Evolutionary conservation across 2,113 vertebrate species (phyloP).

Genomic region (Hypocryptadius cinnamomeus): DNA sequence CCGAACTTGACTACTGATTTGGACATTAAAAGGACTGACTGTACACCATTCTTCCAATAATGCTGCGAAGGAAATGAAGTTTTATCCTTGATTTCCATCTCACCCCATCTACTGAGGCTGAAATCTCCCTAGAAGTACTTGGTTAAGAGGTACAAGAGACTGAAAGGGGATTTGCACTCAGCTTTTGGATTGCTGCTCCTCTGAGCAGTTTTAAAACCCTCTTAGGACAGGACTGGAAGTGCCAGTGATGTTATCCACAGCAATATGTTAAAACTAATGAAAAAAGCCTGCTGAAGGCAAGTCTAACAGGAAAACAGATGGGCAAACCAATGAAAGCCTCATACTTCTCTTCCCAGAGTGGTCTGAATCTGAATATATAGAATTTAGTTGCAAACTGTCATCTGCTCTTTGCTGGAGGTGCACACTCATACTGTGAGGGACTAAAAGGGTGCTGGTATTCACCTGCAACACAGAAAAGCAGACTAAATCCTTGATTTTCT

Average conservation of each 20-base stretch:
- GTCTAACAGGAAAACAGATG: neutral
- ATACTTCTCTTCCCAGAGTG: neutral
- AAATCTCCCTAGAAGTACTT: neutral
- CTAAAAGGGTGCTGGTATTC: neutral
- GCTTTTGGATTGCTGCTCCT: neutral
- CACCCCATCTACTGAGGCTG: neutral
- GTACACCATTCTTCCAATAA: neutral
- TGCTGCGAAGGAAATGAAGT: neutral
- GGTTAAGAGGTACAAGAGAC: neutral
- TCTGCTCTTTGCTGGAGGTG: neutral
- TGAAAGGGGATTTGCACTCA: neutral
- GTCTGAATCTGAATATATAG: neutral
- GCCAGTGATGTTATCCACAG: neutral
- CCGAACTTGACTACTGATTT: neutral
- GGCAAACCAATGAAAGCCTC: neutral
- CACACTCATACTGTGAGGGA: accelerated
- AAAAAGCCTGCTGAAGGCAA: neutral
- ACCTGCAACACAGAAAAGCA: neutral
- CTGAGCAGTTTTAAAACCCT: neutral
- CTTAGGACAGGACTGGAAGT: neutral
- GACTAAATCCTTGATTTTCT: neutral
- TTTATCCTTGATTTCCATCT: neutral
- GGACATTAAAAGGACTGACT: neutral
- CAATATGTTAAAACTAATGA: neutral
- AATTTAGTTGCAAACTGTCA: neutral